Percentiles rank a stretch among this genome's conserved stretches.
Conservation (phyloP, 2,113 vertebrate species). For the Zingel zingel region DNA sequence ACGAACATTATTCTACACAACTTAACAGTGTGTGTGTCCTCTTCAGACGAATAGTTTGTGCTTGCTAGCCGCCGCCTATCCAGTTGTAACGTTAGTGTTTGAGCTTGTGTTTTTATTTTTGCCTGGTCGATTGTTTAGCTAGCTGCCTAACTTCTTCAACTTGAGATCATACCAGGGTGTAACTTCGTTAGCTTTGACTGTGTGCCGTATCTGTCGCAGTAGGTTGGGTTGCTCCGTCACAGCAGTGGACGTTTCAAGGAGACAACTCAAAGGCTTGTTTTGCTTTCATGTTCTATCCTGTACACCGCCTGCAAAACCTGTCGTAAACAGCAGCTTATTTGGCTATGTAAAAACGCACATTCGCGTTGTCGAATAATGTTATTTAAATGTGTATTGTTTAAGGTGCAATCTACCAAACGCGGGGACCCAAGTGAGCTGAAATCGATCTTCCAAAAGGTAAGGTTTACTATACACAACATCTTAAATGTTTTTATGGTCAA, state of each 20-base stretch:
- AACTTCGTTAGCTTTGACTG: neutral
- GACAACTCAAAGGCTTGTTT: slow-evolving; percentile 28
- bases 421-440: slow-evolving; percentile 94
- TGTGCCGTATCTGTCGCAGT: neutral
- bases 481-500: neutral
- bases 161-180: neutral
- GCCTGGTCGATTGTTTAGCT: neutral
- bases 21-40: slow-evolving; percentile 49
- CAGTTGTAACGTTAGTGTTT: neutral
- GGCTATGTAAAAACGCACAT: neutral
- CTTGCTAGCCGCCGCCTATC: slow-evolving; percentile 55
- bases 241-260: slow-evolving; percentile 52
- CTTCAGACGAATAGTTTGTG: slow-evolving; percentile 29
- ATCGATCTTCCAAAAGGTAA: slow-evolving; percentile 94
- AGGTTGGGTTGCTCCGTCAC: slow-evolving; percentile 12
- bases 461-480: neutral
- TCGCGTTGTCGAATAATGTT: neutral
- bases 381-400: slow-evolving; percentile 29
- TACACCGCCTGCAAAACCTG: neutral
- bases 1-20: neutral
- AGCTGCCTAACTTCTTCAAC: neutral
- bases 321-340: neutral
- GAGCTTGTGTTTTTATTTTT: neutral
- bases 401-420: slow-evolving; percentile 94
- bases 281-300: neutral